phyloP scores from a whole-genome alignment of 2,888 invertebrate species.

The Epinotia nisella region DNA sequence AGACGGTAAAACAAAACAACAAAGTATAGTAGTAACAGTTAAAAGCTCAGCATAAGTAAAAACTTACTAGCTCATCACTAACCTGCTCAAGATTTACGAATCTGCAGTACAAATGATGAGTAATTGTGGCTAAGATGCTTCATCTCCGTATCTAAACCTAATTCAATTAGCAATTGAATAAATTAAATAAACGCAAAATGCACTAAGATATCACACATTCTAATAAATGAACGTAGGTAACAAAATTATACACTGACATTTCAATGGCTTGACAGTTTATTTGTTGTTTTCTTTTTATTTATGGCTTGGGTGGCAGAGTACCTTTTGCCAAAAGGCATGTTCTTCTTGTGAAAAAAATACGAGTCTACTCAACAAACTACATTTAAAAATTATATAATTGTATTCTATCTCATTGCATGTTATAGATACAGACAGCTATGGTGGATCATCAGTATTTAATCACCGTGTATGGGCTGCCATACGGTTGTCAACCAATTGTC shows the following conservation, averaged over 20 bases:
- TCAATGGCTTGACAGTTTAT: constrained; percentile 22
- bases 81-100: constrained; percentile 35
- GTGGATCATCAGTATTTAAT: too few relatives aligned
- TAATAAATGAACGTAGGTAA: constrained; percentile 43
- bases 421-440: too few relatives aligned
- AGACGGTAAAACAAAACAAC: constrained; percentile 9
- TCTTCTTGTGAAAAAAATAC: too few relatives aligned
- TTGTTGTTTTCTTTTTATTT: neutral
- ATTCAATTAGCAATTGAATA: constrained; percentile 38
- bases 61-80: constrained; percentile 29
- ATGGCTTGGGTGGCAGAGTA: neutral
- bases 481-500: too few relatives aligned
- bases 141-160: constrained; percentile 34
- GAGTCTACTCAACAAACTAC: too few relatives aligned
- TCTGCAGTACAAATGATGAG: constrained; percentile 31
- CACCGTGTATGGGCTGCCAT: too few relatives aligned
- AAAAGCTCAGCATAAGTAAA: constrained; percentile 32
- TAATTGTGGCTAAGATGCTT: constrained; percentile 17
- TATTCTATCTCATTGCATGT: too few relatives aligned
- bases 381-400: too few relatives aligned
- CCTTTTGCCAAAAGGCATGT: neutral
- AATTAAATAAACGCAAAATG: constrained; percentile 43
- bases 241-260: constrained; percentile 36
- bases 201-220: constrained; percentile 42
- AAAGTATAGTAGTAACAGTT: constrained; percentile 26